These are phyloP conservation scores for Elysia chlorotica DNA, from an alignment of 1,140 invertebrate species.

Conservation along the genomic window DNA sequence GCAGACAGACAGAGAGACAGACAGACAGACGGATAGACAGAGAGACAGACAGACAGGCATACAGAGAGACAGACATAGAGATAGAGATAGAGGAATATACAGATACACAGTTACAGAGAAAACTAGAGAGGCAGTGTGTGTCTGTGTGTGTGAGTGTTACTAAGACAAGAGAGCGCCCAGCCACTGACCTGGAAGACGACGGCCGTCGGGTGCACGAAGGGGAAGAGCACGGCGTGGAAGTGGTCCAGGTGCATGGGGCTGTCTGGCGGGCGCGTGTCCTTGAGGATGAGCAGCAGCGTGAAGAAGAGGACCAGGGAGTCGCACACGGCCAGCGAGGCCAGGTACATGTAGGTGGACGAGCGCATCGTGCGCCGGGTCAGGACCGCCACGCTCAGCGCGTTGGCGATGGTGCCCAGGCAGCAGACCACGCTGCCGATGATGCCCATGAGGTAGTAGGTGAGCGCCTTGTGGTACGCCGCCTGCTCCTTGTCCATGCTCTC, in stretches of 20 bases:
- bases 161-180: no score
- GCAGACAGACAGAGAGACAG: no score
- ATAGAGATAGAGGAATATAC: no score
- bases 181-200: slow-evolving; percentile 59
- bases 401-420: slow-evolving; percentile 56
- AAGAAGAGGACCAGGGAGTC: slow-evolving; percentile 55
- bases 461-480: slow-evolving; percentile 6
- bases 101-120: no score
- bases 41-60: no score
- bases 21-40: no score
- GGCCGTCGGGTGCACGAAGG: slow-evolving; percentile 52
- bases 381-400: slow-evolving; percentile 57
- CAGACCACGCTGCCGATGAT: slow-evolving; percentile 54
- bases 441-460: slow-evolving; percentile 57
- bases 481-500: neutral
- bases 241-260: slow-evolving; percentile 26
- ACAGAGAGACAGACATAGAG: no score
- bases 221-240: slow-evolving; percentile 52
- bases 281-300: slow-evolving; percentile 45
- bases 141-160: no score
- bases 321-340: slow-evolving; percentile 56
- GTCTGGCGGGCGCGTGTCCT: slow-evolving; percentile 45
- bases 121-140: no score
- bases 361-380: slow-evolving; percentile 54
- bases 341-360: slow-evolving; percentile 59